These are phyloP conservation scores for Isurus oxyrinchus DNA, from an alignment of 2,113 vertebrate genomes.

Conservation along the genomic window DNA sequence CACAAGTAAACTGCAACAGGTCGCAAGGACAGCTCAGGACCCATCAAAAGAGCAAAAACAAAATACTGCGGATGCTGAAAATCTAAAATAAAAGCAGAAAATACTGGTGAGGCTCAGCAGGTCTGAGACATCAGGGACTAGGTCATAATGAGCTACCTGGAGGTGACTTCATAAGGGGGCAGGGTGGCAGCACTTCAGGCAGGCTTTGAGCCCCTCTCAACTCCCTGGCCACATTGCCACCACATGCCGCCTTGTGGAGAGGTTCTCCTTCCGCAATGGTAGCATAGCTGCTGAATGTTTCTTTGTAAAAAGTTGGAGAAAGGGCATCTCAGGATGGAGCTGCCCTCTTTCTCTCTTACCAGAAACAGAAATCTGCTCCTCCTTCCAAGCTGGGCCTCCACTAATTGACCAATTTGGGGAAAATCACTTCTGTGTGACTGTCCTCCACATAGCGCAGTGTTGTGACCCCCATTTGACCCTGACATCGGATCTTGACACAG, in stretches of 20 bases:
- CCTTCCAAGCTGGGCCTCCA: neutral
- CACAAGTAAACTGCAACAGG: too few relatives aligned
- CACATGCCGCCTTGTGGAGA: too few relatives aligned
- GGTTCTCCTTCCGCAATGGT: neutral
- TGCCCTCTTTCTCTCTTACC: neutral
- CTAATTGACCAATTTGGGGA: neutral
- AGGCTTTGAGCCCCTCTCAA: too few relatives aligned
- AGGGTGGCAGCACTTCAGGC: too few relatives aligned
- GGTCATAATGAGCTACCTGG: too few relatives aligned
- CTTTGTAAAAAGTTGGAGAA: neutral
- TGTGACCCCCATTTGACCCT: neutral
- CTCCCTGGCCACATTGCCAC: too few relatives aligned
- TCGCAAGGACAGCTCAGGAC: too few relatives aligned
- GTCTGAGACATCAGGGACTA: neutral
- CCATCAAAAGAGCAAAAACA: too few relatives aligned
- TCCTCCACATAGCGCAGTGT: neutral
- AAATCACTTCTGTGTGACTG: neutral
- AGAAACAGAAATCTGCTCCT: neutral
- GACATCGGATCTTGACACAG: neutral
- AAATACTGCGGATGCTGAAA: neutral
- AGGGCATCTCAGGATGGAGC: neutral
- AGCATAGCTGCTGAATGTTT: neutral
- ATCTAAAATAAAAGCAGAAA: too few relatives aligned
- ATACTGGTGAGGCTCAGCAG: neutral
- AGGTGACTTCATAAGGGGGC: too few relatives aligned